phyloP scores from a whole-genome alignment of 2,888 invertebrate genomes.

The Drosophila prolongata region DNA sequence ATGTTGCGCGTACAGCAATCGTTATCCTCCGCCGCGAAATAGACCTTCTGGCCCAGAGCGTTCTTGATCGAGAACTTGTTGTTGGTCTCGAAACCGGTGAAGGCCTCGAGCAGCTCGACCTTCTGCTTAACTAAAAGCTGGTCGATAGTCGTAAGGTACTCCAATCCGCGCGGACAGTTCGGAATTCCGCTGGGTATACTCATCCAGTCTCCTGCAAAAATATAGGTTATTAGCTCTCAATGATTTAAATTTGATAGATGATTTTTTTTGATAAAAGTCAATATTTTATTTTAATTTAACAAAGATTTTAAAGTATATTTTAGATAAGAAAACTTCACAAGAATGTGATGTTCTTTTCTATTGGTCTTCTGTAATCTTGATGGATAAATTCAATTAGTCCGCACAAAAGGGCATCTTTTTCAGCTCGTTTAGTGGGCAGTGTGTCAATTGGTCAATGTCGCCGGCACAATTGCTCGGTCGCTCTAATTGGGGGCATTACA shows the following conservation, averaged over 20 bases:
- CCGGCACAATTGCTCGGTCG: slow-evolving; percentile 56
- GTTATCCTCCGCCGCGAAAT: slow-evolving; percentile 92
- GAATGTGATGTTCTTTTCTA: neutral
- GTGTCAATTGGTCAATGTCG: slow-evolving; percentile 75
- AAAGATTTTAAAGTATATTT: too few relatives aligned
- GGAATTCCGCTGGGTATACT: slow-evolving; percentile 89
- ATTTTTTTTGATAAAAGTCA: too few relatives aligned
- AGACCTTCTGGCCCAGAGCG: slow-evolving; percentile 91
- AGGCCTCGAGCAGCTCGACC: slow-evolving; percentile 90
- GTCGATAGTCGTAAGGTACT: slow-evolving; percentile 95
- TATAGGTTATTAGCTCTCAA: too few relatives aligned
- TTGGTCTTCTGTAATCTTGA: slow-evolving; percentile 5
- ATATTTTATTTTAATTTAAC: too few relatives aligned
- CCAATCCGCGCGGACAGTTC: slow-evolving; percentile 94
- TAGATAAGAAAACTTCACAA: too few relatives aligned
- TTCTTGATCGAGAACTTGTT: slow-evolving; percentile 95
- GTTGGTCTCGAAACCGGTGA: slow-evolving; percentile 93
- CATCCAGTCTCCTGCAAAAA: slow-evolving; percentile 87
- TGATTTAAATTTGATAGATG: too few relatives aligned
- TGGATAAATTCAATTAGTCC: slow-evolving; percentile 30
- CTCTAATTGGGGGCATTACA: slow-evolving; percentile 60
- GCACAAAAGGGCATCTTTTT: slow-evolving; percentile 30
- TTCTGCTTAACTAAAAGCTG: slow-evolving; percentile 92
- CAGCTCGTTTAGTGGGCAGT: slow-evolving; percentile 37
- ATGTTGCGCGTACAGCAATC: slow-evolving; percentile 93